Conservation (phyloP, 2,113 vertebrate genomes). For the Gracilinanus agilis region DNA sequence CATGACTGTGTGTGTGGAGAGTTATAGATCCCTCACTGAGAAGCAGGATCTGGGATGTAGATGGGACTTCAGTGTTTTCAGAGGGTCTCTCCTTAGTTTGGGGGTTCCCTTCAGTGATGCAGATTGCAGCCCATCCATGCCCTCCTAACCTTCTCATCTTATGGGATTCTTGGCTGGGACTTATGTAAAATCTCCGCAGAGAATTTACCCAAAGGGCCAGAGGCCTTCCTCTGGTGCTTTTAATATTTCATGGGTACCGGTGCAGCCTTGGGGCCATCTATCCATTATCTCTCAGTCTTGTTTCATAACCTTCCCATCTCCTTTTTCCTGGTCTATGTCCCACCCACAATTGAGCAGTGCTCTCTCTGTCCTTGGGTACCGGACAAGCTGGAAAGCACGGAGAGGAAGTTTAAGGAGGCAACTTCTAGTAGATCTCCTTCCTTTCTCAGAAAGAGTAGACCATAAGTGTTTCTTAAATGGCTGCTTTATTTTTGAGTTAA, state of each 20-base stretch:
- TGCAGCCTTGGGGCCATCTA: background rate
- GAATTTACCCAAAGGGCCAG: background rate
- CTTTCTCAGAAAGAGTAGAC: conserved; percentile 40
- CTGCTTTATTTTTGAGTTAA: conserved; percentile 75
- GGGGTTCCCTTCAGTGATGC: background rate
- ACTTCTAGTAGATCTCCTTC: background rate
- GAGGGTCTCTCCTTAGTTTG: background rate
- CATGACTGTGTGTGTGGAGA: conserved; percentile 61
- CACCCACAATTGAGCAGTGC: background rate
- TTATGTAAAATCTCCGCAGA: background rate
- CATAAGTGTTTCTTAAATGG: background rate
- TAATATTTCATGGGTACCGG: background rate
- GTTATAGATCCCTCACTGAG: conserved; percentile 37
- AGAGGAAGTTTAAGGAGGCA: background rate
- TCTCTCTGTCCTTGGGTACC: background rate
- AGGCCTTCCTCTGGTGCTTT: background rate
- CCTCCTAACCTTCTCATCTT: background rate
- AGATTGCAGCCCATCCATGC: background rate
- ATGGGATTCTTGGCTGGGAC: background rate
- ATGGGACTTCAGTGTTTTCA: background rate
- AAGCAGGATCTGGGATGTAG: background rate
- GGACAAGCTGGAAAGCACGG: background rate
- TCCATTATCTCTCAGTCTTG: background rate
- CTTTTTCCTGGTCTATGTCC: background rate
- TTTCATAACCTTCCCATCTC: background rate